Conservation (phyloP, 2,888 invertebrate species). For the Choristoneura rosaceana region DNA sequence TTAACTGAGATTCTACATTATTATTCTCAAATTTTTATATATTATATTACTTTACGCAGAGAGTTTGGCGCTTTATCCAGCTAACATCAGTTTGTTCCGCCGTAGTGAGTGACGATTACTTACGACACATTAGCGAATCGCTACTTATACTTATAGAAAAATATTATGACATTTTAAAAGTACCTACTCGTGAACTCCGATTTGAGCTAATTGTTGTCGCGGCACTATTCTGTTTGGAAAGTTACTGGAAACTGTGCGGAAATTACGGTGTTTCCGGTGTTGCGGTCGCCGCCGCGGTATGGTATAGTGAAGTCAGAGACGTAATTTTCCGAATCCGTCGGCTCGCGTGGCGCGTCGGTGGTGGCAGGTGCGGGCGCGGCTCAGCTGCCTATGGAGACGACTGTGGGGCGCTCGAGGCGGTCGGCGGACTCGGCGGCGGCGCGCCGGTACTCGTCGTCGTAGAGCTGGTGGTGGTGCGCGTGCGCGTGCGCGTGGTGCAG, state of each 20-base stretch:
- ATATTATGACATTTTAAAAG: constrained; percentile 36
- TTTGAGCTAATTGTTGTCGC: constrained; percentile 26
- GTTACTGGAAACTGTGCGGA: constrained; percentile 14
- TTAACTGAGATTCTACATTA: constrained; percentile 71
- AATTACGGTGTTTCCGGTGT: neutral
- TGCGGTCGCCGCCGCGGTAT: constrained; percentile 3
- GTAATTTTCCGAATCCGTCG: neutral
- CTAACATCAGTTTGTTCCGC: constrained; percentile 41
- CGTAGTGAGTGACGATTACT: constrained; percentile 25
- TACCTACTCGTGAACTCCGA: constrained; percentile 26
- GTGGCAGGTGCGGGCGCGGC: constrained; percentile 47
- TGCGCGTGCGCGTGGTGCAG: constrained; percentile 56
- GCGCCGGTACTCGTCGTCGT: constrained; percentile 64
- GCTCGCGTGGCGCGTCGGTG: constrained; percentile 4
- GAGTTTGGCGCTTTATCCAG: constrained; percentile 30
- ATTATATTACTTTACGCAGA: constrained; percentile 40
- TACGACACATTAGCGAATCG: constrained; percentile 30
- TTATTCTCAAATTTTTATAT: constrained; percentile 44
- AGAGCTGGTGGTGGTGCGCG: constrained; percentile 51
- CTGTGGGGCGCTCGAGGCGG: constrained; percentile 81
- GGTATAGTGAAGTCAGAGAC: neutral
- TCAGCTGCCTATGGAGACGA: constrained; percentile 83
- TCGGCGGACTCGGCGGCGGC: constrained; percentile 57
- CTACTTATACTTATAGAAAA: constrained; percentile 40
- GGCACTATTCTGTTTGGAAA: neutral